These are phyloP conservation scores for Diaperis boleti DNA, from an alignment of 2,888 invertebrate genomes.

Conservation along the genomic window DNA sequence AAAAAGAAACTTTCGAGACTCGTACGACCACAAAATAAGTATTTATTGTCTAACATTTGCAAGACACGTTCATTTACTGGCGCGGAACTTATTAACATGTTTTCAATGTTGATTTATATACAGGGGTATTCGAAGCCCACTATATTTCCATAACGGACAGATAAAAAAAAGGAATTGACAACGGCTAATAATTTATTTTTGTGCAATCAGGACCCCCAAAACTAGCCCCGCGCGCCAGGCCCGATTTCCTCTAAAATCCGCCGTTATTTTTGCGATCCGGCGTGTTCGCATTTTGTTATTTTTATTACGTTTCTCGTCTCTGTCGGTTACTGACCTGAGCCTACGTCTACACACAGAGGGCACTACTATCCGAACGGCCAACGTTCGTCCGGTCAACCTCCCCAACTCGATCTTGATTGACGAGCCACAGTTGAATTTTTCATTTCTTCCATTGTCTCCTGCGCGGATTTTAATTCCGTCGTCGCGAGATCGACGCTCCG, in stretches of 20 bases:
- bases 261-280: conserved; percentile 65
- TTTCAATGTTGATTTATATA: too few relatives aligned
- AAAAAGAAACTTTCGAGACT: too few relatives aligned
- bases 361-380: conserved; percentile 53
- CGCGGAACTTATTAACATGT: too few relatives aligned
- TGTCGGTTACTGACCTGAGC: conserved; percentile 61
- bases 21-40: too few relatives aligned
- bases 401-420: conserved; percentile 55
- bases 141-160: too few relatives aligned
- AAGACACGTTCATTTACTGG: too few relatives aligned
- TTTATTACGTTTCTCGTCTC: conserved; percentile 64
- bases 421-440: conserved; percentile 57
- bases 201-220: too few relatives aligned
- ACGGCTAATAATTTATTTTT: too few relatives aligned
- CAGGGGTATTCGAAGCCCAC: too few relatives aligned
- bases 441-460: conserved; percentile 54
- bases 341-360: conserved; percentile 58
- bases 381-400: conserved; percentile 48
- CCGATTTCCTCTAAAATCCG: conserved; percentile 66
- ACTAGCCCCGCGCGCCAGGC: too few relatives aligned
- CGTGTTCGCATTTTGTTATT: conserved; percentile 65
- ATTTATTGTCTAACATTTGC: too few relatives aligned
- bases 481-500: conserved; percentile 28
- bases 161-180: too few relatives aligned
- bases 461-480: conserved; percentile 32